These are phyloP conservation scores for Anguilla megastoma DNA, from an alignment of 2,797 vertebrate species.

Conservation along the genomic window DNA sequence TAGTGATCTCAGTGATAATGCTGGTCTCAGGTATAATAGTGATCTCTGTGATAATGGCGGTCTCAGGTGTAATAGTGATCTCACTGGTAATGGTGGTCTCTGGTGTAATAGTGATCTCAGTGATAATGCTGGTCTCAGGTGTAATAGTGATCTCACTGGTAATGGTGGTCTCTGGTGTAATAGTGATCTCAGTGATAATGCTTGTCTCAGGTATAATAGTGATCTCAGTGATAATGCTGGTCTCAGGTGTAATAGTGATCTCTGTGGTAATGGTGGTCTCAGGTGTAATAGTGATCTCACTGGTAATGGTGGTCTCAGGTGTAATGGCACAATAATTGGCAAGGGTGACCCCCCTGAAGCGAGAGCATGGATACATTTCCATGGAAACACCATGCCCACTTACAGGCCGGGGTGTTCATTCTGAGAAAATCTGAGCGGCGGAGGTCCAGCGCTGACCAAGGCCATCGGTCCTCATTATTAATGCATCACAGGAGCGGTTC, in stretches of 20 bases:
- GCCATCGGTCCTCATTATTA: constrained; percentile 68
- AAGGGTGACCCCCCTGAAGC: neutral
- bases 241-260: neutral
- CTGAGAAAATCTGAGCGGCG: constrained; percentile 59
- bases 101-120: no score
- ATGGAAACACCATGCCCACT: constrained; percentile 15
- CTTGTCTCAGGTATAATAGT: neutral
- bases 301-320: no score
- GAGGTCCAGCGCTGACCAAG: constrained; percentile 15
- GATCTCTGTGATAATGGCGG: no score
- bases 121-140: no score
- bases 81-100: no score
- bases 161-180: no score
- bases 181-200: no score
- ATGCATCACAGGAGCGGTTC: constrained; percentile 50
- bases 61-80: no score
- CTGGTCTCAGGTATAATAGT: no score
- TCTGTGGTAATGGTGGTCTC: no score
- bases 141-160: neutral
- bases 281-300: no score
- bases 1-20: no score
- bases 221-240: neutral
- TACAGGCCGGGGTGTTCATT: constrained; percentile 51
- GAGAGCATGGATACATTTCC: neutral
- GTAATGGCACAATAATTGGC: neutral